Evolutionary conservation across 2,797 vertebrate species (phyloP).

Genomic region (Liasis olivaceus): DNA sequence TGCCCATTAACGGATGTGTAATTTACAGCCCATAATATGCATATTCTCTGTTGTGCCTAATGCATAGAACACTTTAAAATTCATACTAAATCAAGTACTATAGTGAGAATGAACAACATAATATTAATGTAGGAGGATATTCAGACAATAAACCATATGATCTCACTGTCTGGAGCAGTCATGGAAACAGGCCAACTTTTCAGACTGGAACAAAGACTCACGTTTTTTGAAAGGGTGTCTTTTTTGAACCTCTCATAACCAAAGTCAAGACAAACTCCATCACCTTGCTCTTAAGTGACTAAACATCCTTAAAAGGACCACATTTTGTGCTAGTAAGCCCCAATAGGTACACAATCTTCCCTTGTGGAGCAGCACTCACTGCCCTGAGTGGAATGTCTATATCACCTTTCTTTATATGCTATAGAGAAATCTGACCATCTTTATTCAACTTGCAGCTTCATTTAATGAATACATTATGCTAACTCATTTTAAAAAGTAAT

Average conservation of each 20-base stretch:
- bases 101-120: slow-evolving; percentile 4
- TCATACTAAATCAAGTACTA: slow-evolving; percentile 19
- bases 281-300: background rate
- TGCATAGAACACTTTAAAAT: slow-evolving; percentile 13
- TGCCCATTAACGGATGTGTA: slow-evolving; percentile 6
- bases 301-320: background rate
- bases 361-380: background rate
- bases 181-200: slow-evolving; percentile 29
- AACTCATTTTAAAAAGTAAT: background rate
- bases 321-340: background rate
- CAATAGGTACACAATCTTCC: background rate
- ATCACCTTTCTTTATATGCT: background rate
- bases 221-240: background rate
- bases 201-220: slow-evolving; percentile 22
- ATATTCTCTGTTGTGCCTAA: slow-evolving; percentile 6
- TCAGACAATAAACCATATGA: slow-evolving; percentile 31
- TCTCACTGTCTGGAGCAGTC: slow-evolving; percentile 37
- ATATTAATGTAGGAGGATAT: slow-evolving; percentile 32
- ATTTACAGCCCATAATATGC: slow-evolving; percentile 3
- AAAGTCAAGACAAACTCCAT: slow-evolving; percentile 11
- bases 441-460: background rate
- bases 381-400: background rate
- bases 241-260: slow-evolving; percentile 7
- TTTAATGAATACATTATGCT: background rate
- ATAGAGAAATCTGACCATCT: background rate